Conservation (phyloP, 2,888 invertebrate genomes). For the Isotomurus palustris region DNA sequence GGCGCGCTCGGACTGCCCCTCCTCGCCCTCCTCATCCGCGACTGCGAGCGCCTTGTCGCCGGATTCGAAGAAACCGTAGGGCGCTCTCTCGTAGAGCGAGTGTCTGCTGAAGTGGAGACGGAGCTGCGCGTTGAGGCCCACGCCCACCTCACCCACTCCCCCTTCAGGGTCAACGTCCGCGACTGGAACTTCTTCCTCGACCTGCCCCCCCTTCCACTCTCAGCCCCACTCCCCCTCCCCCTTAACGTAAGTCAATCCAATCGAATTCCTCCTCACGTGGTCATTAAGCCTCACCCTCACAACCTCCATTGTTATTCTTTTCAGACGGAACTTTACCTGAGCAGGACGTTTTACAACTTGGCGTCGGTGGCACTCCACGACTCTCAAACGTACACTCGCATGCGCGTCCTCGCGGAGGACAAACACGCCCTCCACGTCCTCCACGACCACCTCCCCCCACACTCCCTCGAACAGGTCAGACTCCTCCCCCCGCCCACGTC, state of each 20-base stretch:
- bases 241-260: too few relatives aligned
- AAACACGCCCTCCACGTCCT: slow-evolving; percentile 75
- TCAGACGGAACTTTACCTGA: slow-evolving; percentile 84
- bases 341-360: slow-evolving; percentile 92
- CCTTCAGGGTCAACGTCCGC: slow-evolving; percentile 63
- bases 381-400: slow-evolving; percentile 95
- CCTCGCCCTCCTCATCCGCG: slow-evolving; percentile 38
- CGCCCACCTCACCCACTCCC: slow-evolving; percentile 69
- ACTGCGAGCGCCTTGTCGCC: slow-evolving; percentile 31
- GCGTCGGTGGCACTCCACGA: slow-evolving; percentile 96
- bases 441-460: slow-evolving; percentile 92
- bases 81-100: slow-evolving; percentile 56
- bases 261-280: slow-evolving; percentile 50
- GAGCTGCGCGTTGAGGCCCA: slow-evolving; percentile 89
- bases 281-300: not conserved
- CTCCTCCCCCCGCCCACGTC: not conserved
- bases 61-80: slow-evolving; percentile 38
- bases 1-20: too few relatives aligned
- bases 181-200: slow-evolving; percentile 62
- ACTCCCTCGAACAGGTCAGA: slow-evolving; percentile 83
- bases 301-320: not conserved
- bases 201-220: slow-evolving; percentile 57
- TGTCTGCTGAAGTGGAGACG: slow-evolving; percentile 85
- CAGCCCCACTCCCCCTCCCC: too few relatives aligned
- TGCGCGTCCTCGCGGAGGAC: slow-evolving; percentile 84